A percentile compares a stretch with the other conserved stretches of the same genome.
Evolutionary conservation across 2,113 vertebrate species (phyloP).

Genomic region (Chionomys nivalis): DNA sequence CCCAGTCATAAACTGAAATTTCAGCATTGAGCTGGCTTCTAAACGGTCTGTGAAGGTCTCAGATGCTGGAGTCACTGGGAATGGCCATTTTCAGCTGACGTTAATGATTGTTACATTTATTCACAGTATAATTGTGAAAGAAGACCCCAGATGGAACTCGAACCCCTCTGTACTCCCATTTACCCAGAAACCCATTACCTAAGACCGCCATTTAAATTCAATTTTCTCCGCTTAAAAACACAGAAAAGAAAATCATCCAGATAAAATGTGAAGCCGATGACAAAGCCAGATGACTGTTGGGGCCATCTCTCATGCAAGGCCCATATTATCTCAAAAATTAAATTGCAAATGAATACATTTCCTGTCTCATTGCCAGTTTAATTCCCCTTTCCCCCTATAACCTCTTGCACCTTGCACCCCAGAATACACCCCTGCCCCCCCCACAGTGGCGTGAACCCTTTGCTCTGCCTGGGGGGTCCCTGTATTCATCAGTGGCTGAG

Average conservation of each 20-base stretch:
- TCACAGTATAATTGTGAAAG: slow-evolving; percentile 68
- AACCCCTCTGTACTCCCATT: slow-evolving; percentile 27
- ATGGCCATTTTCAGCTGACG: slow-evolving; percentile 70
- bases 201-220: slow-evolving; percentile 63
- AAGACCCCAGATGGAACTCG: slow-evolving; percentile 65
- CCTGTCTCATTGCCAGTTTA: slow-evolving; percentile 13
- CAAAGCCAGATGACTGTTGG: slow-evolving; percentile 27
- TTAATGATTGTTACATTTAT: slow-evolving; percentile 68
- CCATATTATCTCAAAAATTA: slow-evolving; percentile 55
- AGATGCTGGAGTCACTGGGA: neutral
- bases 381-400: neutral
- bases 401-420: neutral
- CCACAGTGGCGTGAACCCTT: neutral
- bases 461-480: accelerated
- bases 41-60: neutral
- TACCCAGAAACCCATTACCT: slow-evolving; percentile 61
- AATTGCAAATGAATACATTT: slow-evolving; percentile 46
- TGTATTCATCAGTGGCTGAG: neutral
- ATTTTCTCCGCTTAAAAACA: slow-evolving; percentile 61
- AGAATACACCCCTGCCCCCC: neutral
- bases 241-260: slow-evolving; percentile 7
- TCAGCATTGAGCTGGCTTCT: slow-evolving; percentile 37
- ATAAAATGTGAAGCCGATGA: slow-evolving; percentile 26
- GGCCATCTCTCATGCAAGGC: slow-evolving; percentile 40
- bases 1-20: slow-evolving; percentile 56